phyloP scores from a whole-genome alignment of 2,797 vertebrate genomes.

The Amniataba percoides region DNA sequence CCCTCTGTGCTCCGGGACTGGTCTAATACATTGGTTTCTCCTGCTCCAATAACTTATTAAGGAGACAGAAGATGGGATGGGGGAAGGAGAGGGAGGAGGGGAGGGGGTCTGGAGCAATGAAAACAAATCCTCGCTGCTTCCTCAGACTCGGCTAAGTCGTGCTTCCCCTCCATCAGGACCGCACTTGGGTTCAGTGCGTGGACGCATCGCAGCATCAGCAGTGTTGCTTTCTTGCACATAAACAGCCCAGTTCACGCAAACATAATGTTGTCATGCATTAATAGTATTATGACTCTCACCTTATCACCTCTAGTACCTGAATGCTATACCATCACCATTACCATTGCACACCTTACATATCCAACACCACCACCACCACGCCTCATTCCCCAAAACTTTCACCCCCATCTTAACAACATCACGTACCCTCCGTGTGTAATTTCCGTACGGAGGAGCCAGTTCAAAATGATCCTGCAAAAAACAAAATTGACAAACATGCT shows the following conservation, averaged over 20 bases:
- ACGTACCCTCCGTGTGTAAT: conserved; percentile 80
- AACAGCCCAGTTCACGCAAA: conserved; percentile 3
- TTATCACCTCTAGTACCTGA: conserved; percentile 14
- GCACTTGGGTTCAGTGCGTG: background rate
- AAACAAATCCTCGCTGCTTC: conserved; percentile 64
- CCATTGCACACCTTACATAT: conserved; percentile 5
- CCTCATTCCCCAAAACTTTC: conserved; percentile 38
- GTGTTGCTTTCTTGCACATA: conserved; percentile 3
- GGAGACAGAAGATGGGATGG: conserved; percentile 47
- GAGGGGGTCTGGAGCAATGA: conserved; percentile 24
- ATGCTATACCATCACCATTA: conserved; percentile 51
- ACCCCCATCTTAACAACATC: conserved; percentile 42
- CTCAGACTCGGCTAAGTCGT: conserved; percentile 35
- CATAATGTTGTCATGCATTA: conserved; percentile 17
- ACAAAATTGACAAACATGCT: conserved; percentile 59
- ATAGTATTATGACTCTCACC: background rate
- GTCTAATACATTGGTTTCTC: conserved; percentile 67
- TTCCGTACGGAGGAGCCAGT: conserved; percentile 74
- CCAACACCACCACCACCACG: conserved; percentile 57
- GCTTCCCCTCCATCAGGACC: conserved; percentile 21
- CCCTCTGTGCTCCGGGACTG: conserved; percentile 48
- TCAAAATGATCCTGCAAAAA: conserved; percentile 77
- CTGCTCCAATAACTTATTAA: conserved; percentile 77
- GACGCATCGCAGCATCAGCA: conserved; percentile 19
- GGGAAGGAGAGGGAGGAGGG: background rate